phyloP scores from a whole-genome alignment of 2,888 invertebrate species.

The Drosophila setosimentum region DNA sequence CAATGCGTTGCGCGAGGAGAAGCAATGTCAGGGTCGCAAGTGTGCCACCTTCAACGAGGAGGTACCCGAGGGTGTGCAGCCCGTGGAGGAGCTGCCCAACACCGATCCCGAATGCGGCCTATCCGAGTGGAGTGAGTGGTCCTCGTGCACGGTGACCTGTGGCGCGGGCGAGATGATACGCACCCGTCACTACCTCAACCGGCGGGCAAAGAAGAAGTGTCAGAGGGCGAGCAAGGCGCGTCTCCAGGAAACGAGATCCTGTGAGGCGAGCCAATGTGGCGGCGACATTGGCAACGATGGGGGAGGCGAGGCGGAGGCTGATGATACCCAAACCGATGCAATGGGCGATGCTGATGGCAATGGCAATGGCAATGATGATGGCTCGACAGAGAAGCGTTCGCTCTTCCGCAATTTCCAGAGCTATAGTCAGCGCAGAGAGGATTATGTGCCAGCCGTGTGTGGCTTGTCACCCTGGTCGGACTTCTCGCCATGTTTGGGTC shows the following conservation, averaged over 20 bases:
- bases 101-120: constrained; percentile 88
- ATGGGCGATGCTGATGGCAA: constrained; percentile 29
- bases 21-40: constrained; percentile 85
- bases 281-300: constrained; percentile 77
- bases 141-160: constrained; percentile 91
- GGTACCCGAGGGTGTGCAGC: constrained; percentile 51
- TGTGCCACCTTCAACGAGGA: constrained; percentile 81
- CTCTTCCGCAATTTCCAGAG: constrained; percentile 77
- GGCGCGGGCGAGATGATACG: constrained; percentile 90
- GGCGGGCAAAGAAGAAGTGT: constrained; percentile 88
- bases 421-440: constrained; percentile 79
- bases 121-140: constrained; percentile 92
- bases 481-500: constrained; percentile 93
- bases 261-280: constrained; percentile 83
- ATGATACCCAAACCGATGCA: constrained; percentile 34
- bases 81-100: constrained; percentile 48
- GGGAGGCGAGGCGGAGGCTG: constrained; percentile 13
- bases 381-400: constrained; percentile 65
- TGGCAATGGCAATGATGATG: constrained; percentile 54
- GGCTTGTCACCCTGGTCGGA: constrained; percentile 90
- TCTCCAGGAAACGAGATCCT: constrained; percentile 86
- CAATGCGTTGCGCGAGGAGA: constrained; percentile 78
- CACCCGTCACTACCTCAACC: constrained; percentile 88
- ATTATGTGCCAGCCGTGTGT: constrained; percentile 86
- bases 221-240: constrained; percentile 84